A percentile compares a stretch with the other conserved stretches of the same genome.
Conservation (phyloP, 2,888 invertebrate genomes). For the Petrolisthes cinctipes region DNA sequence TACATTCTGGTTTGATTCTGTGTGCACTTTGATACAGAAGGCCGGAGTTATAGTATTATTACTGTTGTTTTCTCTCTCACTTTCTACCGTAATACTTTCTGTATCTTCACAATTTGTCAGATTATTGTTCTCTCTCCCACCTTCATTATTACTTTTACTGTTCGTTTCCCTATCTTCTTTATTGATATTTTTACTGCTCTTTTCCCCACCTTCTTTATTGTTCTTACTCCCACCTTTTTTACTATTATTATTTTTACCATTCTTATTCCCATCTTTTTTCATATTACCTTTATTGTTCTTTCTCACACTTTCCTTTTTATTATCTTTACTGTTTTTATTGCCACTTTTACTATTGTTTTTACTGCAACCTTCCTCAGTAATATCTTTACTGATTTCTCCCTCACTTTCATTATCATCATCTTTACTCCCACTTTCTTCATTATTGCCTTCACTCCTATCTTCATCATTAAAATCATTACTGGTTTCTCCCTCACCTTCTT, state of each 20-base stretch:
- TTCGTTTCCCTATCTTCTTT: not conserved
- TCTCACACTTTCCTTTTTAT: not conserved
- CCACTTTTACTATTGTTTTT: not conserved
- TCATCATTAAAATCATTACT: not conserved
- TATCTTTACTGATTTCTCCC: not conserved
- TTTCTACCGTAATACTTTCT: not conserved
- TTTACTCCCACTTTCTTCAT: not conserved
- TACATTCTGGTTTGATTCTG: too few relatives aligned
- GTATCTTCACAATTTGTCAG: too few relatives aligned
- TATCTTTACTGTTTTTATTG: not conserved
- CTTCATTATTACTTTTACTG: too few relatives aligned
- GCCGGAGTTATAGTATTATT: not conserved
- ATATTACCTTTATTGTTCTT: not conserved
- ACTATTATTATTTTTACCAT: not conserved
- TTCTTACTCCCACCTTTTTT: not conserved
- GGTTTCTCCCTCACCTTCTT: not conserved
- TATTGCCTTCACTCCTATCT: not conserved
- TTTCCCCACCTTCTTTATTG: not conserved
- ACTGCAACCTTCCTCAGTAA: not conserved
- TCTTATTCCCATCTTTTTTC: not conserved
- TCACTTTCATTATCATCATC: not conserved
- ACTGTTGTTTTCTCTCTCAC: not conserved
- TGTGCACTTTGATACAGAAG: too few relatives aligned
- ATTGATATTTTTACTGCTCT: not conserved
- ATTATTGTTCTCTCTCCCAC: too few relatives aligned